These are phyloP conservation scores for Meleagris gallopavo DNA, from an alignment of 2,113 vertebrate species.

Conservation along the genomic window DNA sequence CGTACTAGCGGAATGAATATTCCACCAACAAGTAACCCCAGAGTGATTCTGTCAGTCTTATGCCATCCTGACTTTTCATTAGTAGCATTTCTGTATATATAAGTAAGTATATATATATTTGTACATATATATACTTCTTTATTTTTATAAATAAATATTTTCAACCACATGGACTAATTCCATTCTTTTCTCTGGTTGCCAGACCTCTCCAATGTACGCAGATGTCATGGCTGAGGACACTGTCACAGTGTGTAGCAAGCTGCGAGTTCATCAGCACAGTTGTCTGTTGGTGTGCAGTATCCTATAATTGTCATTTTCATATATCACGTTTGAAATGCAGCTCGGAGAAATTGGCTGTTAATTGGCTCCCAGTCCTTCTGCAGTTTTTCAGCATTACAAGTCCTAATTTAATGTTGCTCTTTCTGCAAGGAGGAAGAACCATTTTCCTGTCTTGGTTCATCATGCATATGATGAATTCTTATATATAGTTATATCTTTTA, in stretches of 20 bases:
- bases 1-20: slow-evolving; percentile 48
- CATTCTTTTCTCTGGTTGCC: not conserved
- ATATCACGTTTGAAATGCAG: slow-evolving; percentile 20
- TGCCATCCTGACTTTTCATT: not conserved
- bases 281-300: not conserved
- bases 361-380: slow-evolving; percentile 44
- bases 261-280: not conserved
- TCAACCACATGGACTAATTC: not conserved
- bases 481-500: slow-evolving; percentile 11
- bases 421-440: not conserved
- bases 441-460: not conserved
- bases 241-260: not conserved
- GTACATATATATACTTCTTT: not conserved
- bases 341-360: slow-evolving; percentile 38
- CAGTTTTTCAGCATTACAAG: slow-evolving; percentile 15
- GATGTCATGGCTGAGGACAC: not conserved
- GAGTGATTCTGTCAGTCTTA: slow-evolving; percentile 15
- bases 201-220: not conserved
- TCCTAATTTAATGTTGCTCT: slow-evolving; percentile 31
- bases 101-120: not conserved
- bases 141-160: slow-evolving; percentile 25
- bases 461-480: not conserved
- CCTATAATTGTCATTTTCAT: slow-evolving; percentile 33
- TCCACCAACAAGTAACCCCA: slow-evolving; percentile 19
- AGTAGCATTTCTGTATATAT: not conserved